Evolutionary conservation across 2,888 invertebrate genomes (phyloP).

Genomic region (Gastracanthus pulcherrimus): DNA sequence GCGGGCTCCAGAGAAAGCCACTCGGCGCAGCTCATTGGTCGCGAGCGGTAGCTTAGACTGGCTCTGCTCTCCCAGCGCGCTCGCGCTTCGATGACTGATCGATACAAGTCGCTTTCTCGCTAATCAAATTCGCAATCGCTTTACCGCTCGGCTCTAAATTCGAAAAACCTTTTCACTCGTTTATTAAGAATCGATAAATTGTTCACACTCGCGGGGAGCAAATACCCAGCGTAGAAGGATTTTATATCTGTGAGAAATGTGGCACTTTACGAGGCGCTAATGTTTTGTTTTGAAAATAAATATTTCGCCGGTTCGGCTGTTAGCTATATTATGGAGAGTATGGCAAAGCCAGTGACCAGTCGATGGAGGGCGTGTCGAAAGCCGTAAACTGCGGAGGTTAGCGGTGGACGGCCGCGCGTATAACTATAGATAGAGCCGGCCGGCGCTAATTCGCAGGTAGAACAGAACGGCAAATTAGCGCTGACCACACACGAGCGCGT

Average conservation of each 20-base stretch:
- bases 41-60: conserved; percentile 40
- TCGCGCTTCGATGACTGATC: neutral
- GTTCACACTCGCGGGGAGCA: neutral
- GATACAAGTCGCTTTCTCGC: conserved; percentile 24
- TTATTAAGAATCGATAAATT: neutral
- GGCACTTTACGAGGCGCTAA: conserved; percentile 48
- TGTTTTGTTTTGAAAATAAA: conserved; percentile 52
- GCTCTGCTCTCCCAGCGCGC: conserved; percentile 14
- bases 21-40: conserved; percentile 47
- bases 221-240: neutral
- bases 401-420: conserved; percentile 60
- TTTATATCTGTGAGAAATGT: conserved; percentile 21
- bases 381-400: conserved; percentile 66
- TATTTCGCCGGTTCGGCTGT: conserved; percentile 37
- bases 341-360: conserved; percentile 25
- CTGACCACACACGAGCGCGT: conserved; percentile 66
- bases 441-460: conserved; percentile 70
- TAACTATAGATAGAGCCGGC: neutral
- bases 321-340: neutral
- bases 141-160: neutral
- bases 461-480: conserved; percentile 70
- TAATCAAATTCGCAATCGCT: neutral
- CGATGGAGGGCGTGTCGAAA: conserved; percentile 64
- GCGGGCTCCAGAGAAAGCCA: conserved; percentile 31
- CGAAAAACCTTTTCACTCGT: neutral